Base-by-base conservation (phyloP, 2,888 invertebrate species). In the Oeneis ivallda region DNA sequence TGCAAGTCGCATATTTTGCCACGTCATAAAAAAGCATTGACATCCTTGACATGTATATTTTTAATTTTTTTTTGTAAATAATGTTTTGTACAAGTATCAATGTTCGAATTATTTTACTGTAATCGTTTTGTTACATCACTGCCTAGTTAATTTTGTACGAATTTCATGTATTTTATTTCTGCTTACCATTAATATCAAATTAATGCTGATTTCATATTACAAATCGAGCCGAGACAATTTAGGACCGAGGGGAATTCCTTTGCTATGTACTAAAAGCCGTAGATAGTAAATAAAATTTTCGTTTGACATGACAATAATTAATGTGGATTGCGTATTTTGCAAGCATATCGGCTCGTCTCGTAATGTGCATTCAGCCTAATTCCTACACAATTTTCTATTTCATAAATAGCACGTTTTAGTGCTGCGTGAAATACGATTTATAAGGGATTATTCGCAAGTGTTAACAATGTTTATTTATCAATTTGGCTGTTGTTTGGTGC, bases 391-490 rank as follows among this genome's bases (percentile, higher is more conserved):
- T 32, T 45, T 59, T 39, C 50, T 57, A 39, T 47, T 62, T 62
- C 45, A 57, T 61, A 26, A 49, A 65, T 47, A 53, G 72, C 73
- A 66, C 72, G 74, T 74, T 74, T 74, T 74, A 73, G 73, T 72
- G 74, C 73, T 63, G 26, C 54, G 52, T 67, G 62, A 54, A 50
- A 62, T 45, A n/a, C 26, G 19, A 50, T 41, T 58, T 62, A 37
- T 32, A 47, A 26, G 39, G 26, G 19, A 34, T 13, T 17, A 59
- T 59, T 32, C 34, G 17, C 11, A 39, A 19, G 52, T 60, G 62
- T 39, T 52, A 15, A 45, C 41, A 41, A 11, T 13, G 11, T 15
- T 47, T 26, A 45, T 66, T 57, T 60, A 63, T 64, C 52, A 62
- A 50, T 66, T 65, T 13, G 47, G 52, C 65, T 70, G 47, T 70